A percentile compares a stretch with the other conserved stretches of the same genome.
phyloP scores from a whole-genome alignment of 2,113 vertebrate species.

The Pipa parva region DNA sequence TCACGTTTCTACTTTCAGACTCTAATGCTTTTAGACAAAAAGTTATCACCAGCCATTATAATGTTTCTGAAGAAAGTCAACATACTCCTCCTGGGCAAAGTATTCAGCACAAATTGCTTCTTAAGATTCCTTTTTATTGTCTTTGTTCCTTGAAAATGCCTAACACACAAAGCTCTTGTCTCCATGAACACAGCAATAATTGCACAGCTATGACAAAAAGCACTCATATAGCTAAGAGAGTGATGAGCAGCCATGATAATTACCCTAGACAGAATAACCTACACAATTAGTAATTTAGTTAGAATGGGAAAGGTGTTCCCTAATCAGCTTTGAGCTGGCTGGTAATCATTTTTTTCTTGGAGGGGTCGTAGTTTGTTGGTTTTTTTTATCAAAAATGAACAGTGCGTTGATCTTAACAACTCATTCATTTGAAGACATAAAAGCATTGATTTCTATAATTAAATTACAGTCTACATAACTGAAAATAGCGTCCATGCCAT shows the following conservation, averaged over 20 bases:
- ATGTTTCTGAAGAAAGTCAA: constrained; percentile 3
- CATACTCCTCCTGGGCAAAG: constrained; percentile 8
- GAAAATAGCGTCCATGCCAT: neutral
- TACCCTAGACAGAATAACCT: constrained; percentile 36
- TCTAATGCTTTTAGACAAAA: neutral
- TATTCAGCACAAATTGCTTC: constrained; percentile 30
- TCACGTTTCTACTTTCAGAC: no score
- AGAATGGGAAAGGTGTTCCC: constrained; percentile 38
- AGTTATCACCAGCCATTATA: constrained; percentile 6
- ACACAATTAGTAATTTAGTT: constrained; percentile 40
- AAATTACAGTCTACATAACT: constrained; percentile 9
- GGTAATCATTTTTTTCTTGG: constrained; percentile 15
- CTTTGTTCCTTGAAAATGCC: constrained; percentile 38
- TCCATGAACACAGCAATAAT: constrained; percentile 38
- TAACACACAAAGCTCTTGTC: constrained; percentile 37
- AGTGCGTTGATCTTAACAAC: neutral
- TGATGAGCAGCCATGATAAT: constrained; percentile 40
- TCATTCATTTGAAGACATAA: constrained; percentile 9
- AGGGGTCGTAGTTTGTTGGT: neutral
- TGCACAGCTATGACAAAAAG: constrained; percentile 40
- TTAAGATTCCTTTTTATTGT: constrained; percentile 23
- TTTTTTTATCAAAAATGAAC: neutral
- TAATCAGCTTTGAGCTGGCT: constrained; percentile 15
- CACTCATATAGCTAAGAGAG: constrained; percentile 31
- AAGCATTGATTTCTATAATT: constrained; percentile 23